phyloP scores from a whole-genome alignment of 2,797 vertebrate genomes.

The Hirundo rustica region DNA sequence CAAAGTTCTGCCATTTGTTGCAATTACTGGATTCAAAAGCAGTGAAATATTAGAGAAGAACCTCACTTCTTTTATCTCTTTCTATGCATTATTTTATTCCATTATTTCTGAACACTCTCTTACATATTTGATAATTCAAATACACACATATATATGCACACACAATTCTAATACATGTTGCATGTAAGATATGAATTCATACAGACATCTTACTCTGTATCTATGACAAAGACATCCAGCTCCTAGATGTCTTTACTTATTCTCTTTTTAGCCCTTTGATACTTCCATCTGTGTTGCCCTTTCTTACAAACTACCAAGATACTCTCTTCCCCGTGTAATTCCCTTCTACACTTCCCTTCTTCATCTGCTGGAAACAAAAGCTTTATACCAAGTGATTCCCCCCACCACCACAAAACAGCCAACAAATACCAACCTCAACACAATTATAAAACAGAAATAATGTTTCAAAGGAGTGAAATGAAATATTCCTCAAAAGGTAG shows the following conservation, averaged over 20 bases:
- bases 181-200: not conserved
- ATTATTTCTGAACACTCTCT: not conserved
- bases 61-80: not conserved
- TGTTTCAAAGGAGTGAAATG: not conserved
- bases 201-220: not conserved
- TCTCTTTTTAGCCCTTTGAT: not conserved
- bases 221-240: not conserved
- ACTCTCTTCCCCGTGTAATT: not conserved
- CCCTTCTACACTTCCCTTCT: not conserved
- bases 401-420: rapidly evolving
- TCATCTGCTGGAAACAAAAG: not conserved
- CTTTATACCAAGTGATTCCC: not conserved
- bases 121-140: not conserved
- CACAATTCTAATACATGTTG: not conserved
- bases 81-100: not conserved
- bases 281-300: not conserved
- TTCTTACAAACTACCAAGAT: not conserved
- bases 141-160: not conserved
- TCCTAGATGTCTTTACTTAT: not conserved
- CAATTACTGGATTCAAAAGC: not conserved
- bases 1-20: not conserved
- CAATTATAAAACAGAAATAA: not conserved
- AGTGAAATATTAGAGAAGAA: not conserved
- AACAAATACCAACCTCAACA: not conserved
- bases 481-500: not conserved